Conservation (phyloP, 2,888 invertebrate genomes). For the Agrilus mali region DNA sequence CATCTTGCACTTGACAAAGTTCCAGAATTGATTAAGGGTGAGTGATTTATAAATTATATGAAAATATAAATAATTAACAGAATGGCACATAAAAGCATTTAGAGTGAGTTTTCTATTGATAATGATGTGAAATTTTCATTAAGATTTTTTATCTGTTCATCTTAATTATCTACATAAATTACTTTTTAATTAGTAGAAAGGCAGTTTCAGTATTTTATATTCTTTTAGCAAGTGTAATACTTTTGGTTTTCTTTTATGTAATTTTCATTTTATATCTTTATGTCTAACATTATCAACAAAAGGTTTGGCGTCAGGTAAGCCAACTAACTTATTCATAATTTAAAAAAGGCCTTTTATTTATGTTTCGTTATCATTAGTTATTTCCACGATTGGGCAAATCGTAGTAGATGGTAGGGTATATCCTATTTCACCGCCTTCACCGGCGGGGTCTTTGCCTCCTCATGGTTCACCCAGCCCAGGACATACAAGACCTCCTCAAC, state of each 20-base stretch:
- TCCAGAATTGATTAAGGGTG: conserved; percentile 66
- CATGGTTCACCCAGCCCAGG: conserved; percentile 27
- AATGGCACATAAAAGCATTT: too few relatives aligned
- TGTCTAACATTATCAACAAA: neutral
- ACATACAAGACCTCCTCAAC: conserved; percentile 32
- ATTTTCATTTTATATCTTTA: neutral
- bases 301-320: conserved; percentile 1
- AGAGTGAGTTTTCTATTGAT: too few relatives aligned
- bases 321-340: neutral
- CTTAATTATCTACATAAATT: too few relatives aligned
- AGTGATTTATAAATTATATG: conserved; percentile 3
- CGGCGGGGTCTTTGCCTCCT: conserved; percentile 23
- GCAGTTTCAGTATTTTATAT: too few relatives aligned
- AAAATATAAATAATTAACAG: too few relatives aligned
- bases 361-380: conserved; percentile 36
- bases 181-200: too few relatives aligned
- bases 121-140: too few relatives aligned
- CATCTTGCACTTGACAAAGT: conserved; percentile 69
- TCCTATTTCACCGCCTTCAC: conserved; percentile 39
- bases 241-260: conserved; percentile 1
- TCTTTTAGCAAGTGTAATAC: neutral
- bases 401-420: conserved; percentile 75
- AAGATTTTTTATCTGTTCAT: too few relatives aligned
- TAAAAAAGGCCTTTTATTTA: neutral
- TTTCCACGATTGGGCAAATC: conserved; percentile 66